Evolutionary conservation across 2,797 vertebrate genomes (phyloP), one percentile per base, ranked within the genome.

Genomic region (Pangasius macronema): DNA sequence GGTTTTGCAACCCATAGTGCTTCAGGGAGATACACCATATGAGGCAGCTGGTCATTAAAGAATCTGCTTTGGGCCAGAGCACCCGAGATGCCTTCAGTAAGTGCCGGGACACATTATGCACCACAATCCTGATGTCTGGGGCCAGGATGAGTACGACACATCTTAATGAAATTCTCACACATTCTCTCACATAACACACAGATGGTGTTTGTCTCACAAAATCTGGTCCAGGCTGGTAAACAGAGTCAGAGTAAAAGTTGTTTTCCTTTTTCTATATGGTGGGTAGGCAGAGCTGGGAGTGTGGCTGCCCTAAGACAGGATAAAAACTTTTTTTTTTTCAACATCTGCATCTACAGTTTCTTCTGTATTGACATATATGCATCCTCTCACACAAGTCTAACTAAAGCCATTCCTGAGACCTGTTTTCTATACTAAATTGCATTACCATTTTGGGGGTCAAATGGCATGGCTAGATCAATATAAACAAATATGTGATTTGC

Each of bases 201-300:
- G 94, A 95, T 95, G 95, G 95, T 94, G 93, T 95, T 95, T 95
- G 94, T 95, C 95, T 95, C 93, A 90, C 92, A 90, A 93, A 93
- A 92, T 94, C 92, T 94, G 93, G 93, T 95, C 91, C 91, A 90
- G 92, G 90, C 92, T 84, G 87, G 90, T 93, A 94, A 94, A 94
- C 91, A 92, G 90, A 92, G 90, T 89, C 86, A 83, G 57, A 91
- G 65, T 80, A 36, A 83, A 91, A 92, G 88, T 83, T 90, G 87
- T 46, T 65, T 33, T 27, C 4, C 30, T 65, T 20, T 20, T 72
- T 82, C 39, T 81, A 14, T 72, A 80, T 57, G 46, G n/a, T 79
- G 72, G 76, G 10, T 33, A 57, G 57, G 77, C 55, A 77, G n/a
- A 61, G 20, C 39, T 30, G 49, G 49, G 59, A 39, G 59, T 27